Base-by-base conservation (phyloP, 2,888 invertebrate genomes). In the Platycnemis pennipes region DNA sequence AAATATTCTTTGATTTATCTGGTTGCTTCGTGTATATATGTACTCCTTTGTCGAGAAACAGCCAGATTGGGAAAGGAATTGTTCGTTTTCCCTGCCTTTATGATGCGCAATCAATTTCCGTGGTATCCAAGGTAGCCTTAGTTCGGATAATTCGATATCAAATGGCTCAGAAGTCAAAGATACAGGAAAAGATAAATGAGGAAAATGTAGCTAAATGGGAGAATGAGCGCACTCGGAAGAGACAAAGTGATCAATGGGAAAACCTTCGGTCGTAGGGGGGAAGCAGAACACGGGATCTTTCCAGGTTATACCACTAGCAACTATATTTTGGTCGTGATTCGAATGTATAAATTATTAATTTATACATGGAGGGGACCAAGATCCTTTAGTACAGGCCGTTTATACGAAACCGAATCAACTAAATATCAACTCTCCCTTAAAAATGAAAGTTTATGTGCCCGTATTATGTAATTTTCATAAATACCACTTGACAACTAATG, bases 181-280 rank as follows among this genome's bases (percentile, higher is more conserved):
- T 63, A n/a, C n/a, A 26, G 63, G 56, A 63, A 63, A 63, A n/a
- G n/a, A 49, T 63, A n/a, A 63, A n/a, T n/a, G 63, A 63, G 63
- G 63, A 26, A 63, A 63, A n/a, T 63, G 22, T 2, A 2, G 63
- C n/a, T 0, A n/a, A 63, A 63, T 63, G 22, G n/a, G n/a, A 63
- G 63, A n/a, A n/a, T 2, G n/a, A 63, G 63, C 3, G n/a, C n/a
- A n/a, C 26, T 53, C 8, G 53, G 53, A 53, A 13, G 46, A 8
- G 22, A 56, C 22, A 56, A 56, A 56, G 22, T 22, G 22, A 0
- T 5, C 56, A 5, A 22, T 22, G 11, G 63, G 2, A n/a, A n/a
- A 63, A 26, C 26, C n/a, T 4, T 63, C n/a, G 26, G 63, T 63
- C 8, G 22, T 7, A n/a, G n/a, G n/a, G 22, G 63, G 26, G n/a